phyloP scores from a whole-genome alignment of 2,113 vertebrate genomes.

The Phrynosoma blainvillii region DNA sequence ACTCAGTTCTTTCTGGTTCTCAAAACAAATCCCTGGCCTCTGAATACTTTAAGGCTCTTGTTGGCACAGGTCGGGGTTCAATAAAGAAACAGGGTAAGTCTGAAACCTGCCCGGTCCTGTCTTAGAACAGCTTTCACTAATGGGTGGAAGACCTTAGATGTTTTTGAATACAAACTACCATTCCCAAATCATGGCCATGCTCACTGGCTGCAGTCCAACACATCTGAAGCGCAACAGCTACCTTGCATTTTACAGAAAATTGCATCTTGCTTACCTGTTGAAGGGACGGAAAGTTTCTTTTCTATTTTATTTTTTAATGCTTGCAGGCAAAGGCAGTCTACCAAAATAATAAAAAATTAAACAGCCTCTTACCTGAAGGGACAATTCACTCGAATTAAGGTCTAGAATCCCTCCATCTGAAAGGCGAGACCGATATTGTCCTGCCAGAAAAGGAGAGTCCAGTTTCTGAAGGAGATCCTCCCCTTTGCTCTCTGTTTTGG shows the following conservation, averaged over 20 bases:
- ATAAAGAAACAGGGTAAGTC: neutral
- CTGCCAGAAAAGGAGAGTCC: conserved; percentile 53
- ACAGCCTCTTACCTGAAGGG: conserved; percentile 78
- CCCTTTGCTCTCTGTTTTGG: conserved; percentile 54
- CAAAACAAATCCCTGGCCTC: neutral
- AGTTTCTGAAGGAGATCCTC: conserved; percentile 56
- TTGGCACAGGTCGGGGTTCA: neutral
- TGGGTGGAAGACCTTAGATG: neutral
- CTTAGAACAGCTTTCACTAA: neutral
- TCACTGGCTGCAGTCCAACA: neutral
- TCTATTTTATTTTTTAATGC: neutral
- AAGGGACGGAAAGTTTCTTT: neutral
- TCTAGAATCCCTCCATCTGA: conserved; percentile 76
- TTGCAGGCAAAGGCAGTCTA: neutral
- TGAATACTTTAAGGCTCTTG: neutral
- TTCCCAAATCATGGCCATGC: neutral
- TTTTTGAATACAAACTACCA: neutral
- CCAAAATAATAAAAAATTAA: neutral
- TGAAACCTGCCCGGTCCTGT: neutral
- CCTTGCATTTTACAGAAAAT: neutral
- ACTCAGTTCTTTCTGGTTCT: neutral
- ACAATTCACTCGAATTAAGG: conserved; percentile 74
- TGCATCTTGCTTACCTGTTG: neutral
- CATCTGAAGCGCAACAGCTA: neutral
- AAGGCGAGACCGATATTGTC: conserved; percentile 67